phyloP scores from a whole-genome alignment of 2,888 invertebrate genomes.

The Pantelozetes paolii region DNA sequence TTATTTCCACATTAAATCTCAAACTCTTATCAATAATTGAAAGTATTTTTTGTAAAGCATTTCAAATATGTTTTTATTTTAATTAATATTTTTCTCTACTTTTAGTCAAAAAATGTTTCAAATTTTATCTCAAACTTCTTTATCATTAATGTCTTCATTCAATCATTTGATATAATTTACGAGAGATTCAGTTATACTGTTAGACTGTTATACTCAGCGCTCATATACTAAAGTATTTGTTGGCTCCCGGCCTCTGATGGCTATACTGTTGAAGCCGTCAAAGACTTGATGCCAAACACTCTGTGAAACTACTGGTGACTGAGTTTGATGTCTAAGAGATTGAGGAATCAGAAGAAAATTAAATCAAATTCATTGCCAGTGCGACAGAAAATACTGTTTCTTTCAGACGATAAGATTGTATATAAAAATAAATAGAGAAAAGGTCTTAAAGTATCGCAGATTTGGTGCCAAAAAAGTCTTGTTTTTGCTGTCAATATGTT shows the following conservation, averaged over 20 bases:
- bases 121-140: too few relatives aligned
- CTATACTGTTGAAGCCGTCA: not conserved
- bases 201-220: too few relatives aligned
- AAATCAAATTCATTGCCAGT: conserved; percentile 7
- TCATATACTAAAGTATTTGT: not conserved
- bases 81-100: too few relatives aligned
- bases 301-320: not conserved
- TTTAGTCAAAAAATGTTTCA: too few relatives aligned
- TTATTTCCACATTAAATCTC: too few relatives aligned
- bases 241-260: not conserved
- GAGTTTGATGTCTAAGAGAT: not conserved
- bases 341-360: not conserved
- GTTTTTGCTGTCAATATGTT: conserved; percentile 28
- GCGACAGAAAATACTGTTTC: not conserved
- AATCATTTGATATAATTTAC: too few relatives aligned
- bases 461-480: conserved; percentile 2
- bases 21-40: too few relatives aligned
- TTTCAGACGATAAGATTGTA: not conserved
- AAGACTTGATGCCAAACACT: not conserved
- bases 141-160: too few relatives aligned
- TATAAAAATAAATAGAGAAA: not conserved
- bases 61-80: too few relatives aligned
- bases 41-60: too few relatives aligned
- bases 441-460: not conserved
- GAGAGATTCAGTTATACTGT: too few relatives aligned